Evolutionary conservation across 2,797 vertebrate genomes (phyloP).

Genomic region (Urophycis tenuis): DNA sequence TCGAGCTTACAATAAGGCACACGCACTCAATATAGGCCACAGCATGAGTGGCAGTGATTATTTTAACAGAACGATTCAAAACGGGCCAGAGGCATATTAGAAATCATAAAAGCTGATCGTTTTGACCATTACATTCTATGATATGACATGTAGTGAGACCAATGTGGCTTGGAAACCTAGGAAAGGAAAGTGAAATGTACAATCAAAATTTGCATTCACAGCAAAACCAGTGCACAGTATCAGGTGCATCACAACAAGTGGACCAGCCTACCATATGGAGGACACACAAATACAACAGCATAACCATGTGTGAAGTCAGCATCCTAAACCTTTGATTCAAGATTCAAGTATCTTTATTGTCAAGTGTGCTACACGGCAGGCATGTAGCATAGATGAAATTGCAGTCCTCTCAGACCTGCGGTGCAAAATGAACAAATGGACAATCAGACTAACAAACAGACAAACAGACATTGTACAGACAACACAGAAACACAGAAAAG

Average conservation of each 20-base stretch:
- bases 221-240: neutral
- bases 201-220: neutral
- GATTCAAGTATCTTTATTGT: too few species aligned
- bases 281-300: too few species aligned
- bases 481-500: too few species aligned
- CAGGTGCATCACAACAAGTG: neutral
- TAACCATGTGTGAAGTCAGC: neutral
- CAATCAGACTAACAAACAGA: too few species aligned
- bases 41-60: neutral
- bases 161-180: neutral
- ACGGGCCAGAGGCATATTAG: neutral
- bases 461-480: too few species aligned
- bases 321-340: neutral
- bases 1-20: constrained; percentile 19
- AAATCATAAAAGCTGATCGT: neutral
- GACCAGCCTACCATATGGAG: too few species aligned
- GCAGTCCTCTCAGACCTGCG: too few species aligned
- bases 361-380: too few species aligned
- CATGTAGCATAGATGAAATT: too few species aligned
- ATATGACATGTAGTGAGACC: neutral
- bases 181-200: neutral
- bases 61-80: neutral
- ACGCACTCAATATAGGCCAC: constrained; percentile 6
- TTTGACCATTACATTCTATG: neutral
- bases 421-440: too few species aligned